Base-by-base conservation (phyloP, 2,888 invertebrate species). In the Drosophila affinis region DNA sequence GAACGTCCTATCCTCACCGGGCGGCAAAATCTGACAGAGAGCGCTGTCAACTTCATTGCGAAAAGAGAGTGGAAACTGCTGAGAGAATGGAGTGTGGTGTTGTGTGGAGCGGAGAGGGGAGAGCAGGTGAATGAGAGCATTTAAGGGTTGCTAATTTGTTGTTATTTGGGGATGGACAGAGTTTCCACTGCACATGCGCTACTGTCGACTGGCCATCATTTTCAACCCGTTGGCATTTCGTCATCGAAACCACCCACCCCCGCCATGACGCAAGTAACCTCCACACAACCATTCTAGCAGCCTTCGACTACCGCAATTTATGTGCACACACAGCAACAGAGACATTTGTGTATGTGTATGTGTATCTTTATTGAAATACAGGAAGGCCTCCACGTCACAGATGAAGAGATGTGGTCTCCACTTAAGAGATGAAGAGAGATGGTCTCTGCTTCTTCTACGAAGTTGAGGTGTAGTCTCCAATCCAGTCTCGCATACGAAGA, bases 11-110 rank as follows among this genome's bases (percentile, higher is more conserved):
- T 70, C 70, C 79, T 12, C 70, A 82, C 85, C 79, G 85, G 85
- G 89, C 87, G 88, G 88, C 83, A 85, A 91, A 90, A 81, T 39
- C 14, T 39, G 39, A 39, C 39, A 39, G 39, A 39, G 39, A 14
- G 39, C n/a, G 7, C 39, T n/a, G 39, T 39, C 39, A 39, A 39
- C 6, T 39, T n/a, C 6, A 39, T 1, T 39, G n/a, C 39, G n/a
- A 14, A 39, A 39, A n/a, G 39, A 39, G 39, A 39, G 39, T 87
- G 82, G 82, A 85, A 90, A 91, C 91, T 91, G 80, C 75, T 74
- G 70, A 49, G 47, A 32, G 63, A 65, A 44, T 21, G 27, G 21
- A 21, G 21, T n/a, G 14, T 53, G 56, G 21, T 51, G 58, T 53
- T 51, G 58, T 53, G 56, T 52, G 58, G 46, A 52, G 24, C 24